Evolutionary conservation across 2,888 invertebrate species (phyloP).

Genomic region (Geophilus truncorum): DNA sequence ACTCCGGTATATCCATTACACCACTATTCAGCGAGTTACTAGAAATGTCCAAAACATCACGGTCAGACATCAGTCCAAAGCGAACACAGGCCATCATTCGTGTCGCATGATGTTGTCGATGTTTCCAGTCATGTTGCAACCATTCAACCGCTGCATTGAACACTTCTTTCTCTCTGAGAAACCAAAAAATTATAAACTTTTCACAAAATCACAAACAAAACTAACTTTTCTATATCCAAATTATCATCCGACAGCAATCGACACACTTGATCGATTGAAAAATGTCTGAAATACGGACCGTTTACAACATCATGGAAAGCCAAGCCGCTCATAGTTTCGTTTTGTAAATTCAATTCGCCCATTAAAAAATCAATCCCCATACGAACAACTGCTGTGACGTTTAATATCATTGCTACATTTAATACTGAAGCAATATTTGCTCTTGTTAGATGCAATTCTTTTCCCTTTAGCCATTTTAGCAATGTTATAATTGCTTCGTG

Average conservation of each 20-base stretch:
- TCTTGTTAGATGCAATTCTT: neutral
- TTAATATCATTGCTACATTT: neutral
- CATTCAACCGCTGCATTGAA: conserved; percentile 18
- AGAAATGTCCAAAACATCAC: conserved; percentile 2
- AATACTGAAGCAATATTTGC: neutral
- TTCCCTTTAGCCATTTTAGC: neutral
- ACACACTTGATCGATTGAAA: neutral
- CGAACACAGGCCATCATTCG: neutral
- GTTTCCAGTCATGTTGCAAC: neutral
- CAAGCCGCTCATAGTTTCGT: neutral
- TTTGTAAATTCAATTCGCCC: neutral
- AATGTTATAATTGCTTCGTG: neutral
- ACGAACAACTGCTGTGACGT: neutral
- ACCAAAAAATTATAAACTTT: neutral
- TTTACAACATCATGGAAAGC: neutral
- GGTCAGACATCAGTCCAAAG: conserved; percentile 22
- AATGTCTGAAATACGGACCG: neutral
- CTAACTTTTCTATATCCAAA: neutral
- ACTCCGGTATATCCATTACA: neutral
- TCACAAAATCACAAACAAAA: neutral
- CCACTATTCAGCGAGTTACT: neutral
- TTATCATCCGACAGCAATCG: neutral
- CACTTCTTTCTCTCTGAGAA: conserved; percentile 15
- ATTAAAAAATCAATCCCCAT: neutral
- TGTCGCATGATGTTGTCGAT: neutral